Percentiles rank a stretch among this genome's conserved stretches.
phyloP scores from a whole-genome alignment of 2,888 invertebrate genomes.

The Polyommatus icarus region DNA sequence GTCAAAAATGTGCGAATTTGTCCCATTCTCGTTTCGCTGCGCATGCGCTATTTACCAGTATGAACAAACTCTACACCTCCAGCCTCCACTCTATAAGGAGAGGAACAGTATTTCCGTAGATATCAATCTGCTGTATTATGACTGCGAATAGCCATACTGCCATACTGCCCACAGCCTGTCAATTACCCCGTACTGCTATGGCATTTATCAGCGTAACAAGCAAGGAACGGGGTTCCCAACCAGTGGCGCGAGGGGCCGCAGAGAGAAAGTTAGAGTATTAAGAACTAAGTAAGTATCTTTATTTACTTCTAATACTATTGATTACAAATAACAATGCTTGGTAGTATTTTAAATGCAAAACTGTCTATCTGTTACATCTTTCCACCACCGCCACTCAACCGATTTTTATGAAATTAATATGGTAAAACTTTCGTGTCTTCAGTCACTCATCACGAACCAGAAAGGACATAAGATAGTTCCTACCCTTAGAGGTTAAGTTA shows the following conservation, averaged over 20 bases:
- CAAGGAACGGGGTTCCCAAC: not conserved
- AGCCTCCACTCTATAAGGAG: not conserved
- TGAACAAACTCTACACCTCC: not conserved
- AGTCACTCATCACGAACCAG: no score
- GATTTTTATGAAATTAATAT: no score
- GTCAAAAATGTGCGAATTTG: no score
- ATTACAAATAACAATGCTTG: no score
- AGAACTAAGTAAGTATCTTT: no score
- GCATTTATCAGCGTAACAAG: conserved; percentile 48
- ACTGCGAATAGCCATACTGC: conserved; percentile 35
- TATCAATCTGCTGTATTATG: conserved; percentile 9
- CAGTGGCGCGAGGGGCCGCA: not conserved
- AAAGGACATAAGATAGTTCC: no score
- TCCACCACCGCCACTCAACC: no score
- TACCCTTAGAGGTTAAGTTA: no score
- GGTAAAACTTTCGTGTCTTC: no score
- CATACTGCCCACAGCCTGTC: conserved; percentile 46
- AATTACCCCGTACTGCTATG: conserved; percentile 45
- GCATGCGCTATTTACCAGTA: not conserved
- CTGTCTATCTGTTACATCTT: no score
- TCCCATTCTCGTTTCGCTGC: not conserved
- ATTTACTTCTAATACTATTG: no score
- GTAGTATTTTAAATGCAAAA: no score
- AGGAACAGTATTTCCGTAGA: not conserved
- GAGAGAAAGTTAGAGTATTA: not conserved